Evolutionary conservation across 2,113 vertebrate species (phyloP), one percentile per base, ranked within the genome.

Genomic region (Physeter macrocephalus): DNA sequence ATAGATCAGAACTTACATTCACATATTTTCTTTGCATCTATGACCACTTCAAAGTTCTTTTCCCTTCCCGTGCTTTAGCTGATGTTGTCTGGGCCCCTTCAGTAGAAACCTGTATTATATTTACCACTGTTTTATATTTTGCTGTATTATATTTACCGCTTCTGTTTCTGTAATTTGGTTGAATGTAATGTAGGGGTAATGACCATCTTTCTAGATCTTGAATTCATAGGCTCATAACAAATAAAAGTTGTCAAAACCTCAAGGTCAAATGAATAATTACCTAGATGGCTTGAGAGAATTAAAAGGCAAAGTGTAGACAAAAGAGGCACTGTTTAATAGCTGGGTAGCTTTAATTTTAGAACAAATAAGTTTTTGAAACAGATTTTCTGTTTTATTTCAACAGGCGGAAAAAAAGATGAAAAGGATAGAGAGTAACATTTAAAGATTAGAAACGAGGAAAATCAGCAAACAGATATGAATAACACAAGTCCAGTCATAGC

Each of bases 171-270:
- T 88, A 27, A 90, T 49, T 52, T 5, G 94, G 43, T 57, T 89
- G 21, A 57, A 39, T 90, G 61, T 92, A 90, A 91, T 88, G 64
- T 10, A 27, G n/a, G 46, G 1, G 0, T 84, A 97, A 97, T 62
- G 8, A 1, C 15, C 46, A 41, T 88, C 80, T 96, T 96, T 90
- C 61, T 52, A 52, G 6, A 29, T 86, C 36, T 23, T 66, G 59
- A 85, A 89, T 93, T 97, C 27, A 93, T 90, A 67, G 85, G 69
- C 36, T 93, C 31, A 86, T 91, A 95, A 90, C 87, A 96, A 93
- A 85, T 96, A 85, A 95, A 98, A 88, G 27, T 18, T 17, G 71
- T 41, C 82, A 74, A 96, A 96, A 83, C 64, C 23, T 97, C 27
- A 95, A 97, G 84, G 59, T n/a, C 85, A 59, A 46, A 93, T 86